A percentile compares a stretch with the other conserved stretches of the same genome.
Conservation (phyloP, 2,888 invertebrate species). For the Ophraella communa region DNA sequence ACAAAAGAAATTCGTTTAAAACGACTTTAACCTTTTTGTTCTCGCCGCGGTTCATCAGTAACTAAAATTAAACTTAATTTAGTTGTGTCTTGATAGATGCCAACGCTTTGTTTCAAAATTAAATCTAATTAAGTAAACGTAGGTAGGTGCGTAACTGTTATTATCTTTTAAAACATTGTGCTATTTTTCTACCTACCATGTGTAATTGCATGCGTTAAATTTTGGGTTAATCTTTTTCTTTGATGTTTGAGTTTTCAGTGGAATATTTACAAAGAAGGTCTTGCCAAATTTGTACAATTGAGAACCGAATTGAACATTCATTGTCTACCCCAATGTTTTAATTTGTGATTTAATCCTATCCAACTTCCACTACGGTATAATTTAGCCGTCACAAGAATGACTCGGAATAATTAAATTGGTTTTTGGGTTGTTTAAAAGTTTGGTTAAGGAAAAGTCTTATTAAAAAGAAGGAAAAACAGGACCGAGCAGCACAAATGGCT, state of each 20-base stretch:
- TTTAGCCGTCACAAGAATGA: background rate
- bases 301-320: background rate
- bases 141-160: background rate
- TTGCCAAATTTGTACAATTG: background rate
- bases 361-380: background rate
- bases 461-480: background rate
- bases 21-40: background rate
- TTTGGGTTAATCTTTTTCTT: no score
- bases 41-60: background rate
- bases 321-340: background rate
- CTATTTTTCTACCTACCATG: no score
- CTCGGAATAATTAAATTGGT: conserved; percentile 1
- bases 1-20: background rate
- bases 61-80: no score
- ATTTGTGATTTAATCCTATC: background rate
- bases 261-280: background rate
- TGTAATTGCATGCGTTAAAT: no score
- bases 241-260: background rate
- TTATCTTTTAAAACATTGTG: no score
- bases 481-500: background rate
- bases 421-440: background rate
- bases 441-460: background rate
- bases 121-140: background rate
- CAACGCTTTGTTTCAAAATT: no score
- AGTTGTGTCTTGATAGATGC: no score